A percentile compares a stretch with the other conserved stretches of the same genome.
These are phyloP conservation scores for Bugula neritina DNA, from an alignment of 2,888 invertebrate genomes.

Conservation along the genomic window DNA sequence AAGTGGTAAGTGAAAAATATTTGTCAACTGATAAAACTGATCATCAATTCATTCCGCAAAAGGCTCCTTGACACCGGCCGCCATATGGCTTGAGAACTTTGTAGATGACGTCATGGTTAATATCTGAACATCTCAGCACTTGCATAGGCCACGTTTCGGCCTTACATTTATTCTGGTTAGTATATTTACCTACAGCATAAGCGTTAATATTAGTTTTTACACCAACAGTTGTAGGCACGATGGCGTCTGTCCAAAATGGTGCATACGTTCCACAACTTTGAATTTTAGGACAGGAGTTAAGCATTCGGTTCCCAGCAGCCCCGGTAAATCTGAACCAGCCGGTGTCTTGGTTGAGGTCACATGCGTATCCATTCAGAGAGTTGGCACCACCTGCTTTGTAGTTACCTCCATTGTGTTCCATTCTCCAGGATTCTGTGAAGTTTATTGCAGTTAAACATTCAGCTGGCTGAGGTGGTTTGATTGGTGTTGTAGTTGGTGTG, in stretches of 20 bases:
- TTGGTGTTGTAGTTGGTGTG: no score
- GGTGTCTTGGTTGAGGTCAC: not conserved
- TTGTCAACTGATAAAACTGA: no score
- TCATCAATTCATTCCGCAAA: constrained; percentile 19
- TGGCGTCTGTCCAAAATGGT: constrained; percentile 16
- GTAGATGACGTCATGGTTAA: not conserved
- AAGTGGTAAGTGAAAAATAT: no score
- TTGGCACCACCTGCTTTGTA: not conserved
- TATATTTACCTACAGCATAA: no score
- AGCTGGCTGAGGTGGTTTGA: no score
- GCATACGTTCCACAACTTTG: not conserved
- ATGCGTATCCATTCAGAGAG: constrained; percentile 11
- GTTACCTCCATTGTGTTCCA: no score
- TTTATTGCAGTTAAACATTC: no score
- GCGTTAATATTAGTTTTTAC: not conserved
- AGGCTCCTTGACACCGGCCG: not conserved
- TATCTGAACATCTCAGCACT: not conserved
- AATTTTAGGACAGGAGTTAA: not conserved
- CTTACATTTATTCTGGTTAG: not conserved
- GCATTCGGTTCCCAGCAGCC: not conserved
- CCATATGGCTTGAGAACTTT: not conserved
- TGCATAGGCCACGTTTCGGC: not conserved
- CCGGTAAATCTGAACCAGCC: no score
- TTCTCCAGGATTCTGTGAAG: no score
- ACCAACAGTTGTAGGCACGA: not conserved